These are phyloP conservation scores for Acrobasis consociella DNA, from an alignment of 2,888 invertebrate species.

Conservation along the genomic window DNA sequence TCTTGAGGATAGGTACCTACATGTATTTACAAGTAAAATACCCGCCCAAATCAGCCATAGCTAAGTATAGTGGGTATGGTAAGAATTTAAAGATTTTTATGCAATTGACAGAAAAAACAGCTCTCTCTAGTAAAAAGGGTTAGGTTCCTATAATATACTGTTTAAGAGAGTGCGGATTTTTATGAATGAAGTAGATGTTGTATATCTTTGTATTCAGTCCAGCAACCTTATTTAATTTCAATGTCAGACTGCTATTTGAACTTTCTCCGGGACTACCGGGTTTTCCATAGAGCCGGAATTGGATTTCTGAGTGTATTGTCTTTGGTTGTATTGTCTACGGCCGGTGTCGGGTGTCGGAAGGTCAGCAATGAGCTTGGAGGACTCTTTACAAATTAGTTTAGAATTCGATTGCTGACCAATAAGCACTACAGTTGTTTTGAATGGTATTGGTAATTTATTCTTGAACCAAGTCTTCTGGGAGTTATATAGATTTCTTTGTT, in stretches of 20 bases:
- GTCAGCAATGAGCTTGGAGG: constrained; percentile 42
- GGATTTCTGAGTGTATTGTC: constrained; percentile 46
- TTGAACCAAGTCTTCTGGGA: not conserved
- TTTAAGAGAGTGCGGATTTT: no score
- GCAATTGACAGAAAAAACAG: no score
- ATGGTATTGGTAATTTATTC: not conserved
- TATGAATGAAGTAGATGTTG: no score
- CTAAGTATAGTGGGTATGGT: no score
- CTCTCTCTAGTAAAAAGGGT: no score
- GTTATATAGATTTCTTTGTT: no score
- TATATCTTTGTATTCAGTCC: not conserved
- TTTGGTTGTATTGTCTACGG: constrained; percentile 53
- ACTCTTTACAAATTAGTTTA: constrained; percentile 54
- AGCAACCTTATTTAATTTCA: not conserved
- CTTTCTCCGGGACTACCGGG: constrained; percentile 64
- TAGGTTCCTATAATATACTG: no score
- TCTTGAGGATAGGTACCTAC: no score
- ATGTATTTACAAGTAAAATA: no score
- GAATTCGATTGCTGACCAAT: constrained; percentile 21
- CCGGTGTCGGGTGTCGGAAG: constrained; percentile 45
- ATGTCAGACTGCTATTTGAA: constrained; percentile 52
- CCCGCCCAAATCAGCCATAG: no score
- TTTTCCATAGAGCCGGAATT: constrained; percentile 51
- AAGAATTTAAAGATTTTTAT: no score
- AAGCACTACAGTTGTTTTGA: not conserved